Evolutionary conservation across 2,797 vertebrate genomes (phyloP).

Genomic region (Allochrocebus solatus): DNA sequence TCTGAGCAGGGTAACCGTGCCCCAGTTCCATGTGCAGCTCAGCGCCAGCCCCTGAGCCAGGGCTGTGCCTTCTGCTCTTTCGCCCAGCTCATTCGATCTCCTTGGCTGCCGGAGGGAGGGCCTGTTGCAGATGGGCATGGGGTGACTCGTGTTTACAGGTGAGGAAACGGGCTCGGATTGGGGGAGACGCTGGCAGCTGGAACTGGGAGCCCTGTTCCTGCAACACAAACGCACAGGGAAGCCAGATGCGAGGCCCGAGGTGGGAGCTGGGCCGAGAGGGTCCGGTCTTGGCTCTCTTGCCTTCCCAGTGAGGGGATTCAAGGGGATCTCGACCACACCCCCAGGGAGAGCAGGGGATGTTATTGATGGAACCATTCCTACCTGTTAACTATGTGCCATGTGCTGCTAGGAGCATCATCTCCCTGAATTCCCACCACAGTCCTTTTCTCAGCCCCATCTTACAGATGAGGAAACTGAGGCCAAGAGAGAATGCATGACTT

Average conservation of each 20-base stretch:
- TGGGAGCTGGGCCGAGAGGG: rapidly evolving
- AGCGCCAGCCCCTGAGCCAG: neutral
- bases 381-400: neutral
- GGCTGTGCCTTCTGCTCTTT: rapidly evolving
- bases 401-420: neutral
- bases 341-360: neutral
- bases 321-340: rapidly evolving
- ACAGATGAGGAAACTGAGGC: neutral
- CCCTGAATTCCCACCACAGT: neutral
- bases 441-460: neutral
- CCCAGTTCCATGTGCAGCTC: neutral
- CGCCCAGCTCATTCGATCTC: rapidly evolving
- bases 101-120: too few relatives aligned
- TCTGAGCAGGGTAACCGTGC: rapidly evolving
- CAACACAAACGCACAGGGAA: rapidly evolving
- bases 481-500: neutral
- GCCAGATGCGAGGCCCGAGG: neutral
- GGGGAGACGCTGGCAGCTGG: rapidly evolving
- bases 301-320: neutral
- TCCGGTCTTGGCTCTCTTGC: neutral
- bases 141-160: neutral
- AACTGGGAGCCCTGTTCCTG: neutral
- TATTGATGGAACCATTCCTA: rapidly evolving
- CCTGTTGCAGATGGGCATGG: neutral
- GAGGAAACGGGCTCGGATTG: neutral